phyloP scores from a whole-genome alignment of 2,888 invertebrate species.

The Pachymerium ferrugineum region DNA sequence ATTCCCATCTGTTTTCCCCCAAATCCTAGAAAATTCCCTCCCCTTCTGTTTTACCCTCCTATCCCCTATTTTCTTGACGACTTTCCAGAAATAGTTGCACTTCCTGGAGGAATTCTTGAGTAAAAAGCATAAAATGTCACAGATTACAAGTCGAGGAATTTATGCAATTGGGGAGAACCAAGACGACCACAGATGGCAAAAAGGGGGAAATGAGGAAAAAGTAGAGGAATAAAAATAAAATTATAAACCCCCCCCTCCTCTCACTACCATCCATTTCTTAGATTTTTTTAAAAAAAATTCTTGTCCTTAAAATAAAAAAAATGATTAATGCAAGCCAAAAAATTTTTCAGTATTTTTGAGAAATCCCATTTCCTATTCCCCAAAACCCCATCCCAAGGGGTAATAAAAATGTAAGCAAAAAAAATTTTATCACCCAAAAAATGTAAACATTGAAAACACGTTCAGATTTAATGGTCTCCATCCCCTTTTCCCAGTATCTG shows the following conservation, averaged over 20 bases:
- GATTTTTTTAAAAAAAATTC: no score
- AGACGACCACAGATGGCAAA: background rate
- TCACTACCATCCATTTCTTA: no score
- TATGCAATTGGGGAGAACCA: conserved; percentile 15
- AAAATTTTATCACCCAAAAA: background rate
- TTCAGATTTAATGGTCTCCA: no score
- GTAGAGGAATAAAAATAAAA: background rate
- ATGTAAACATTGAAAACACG: background rate
- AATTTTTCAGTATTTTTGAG: no score
- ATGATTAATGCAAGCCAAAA: no score
- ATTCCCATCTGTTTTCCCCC: conserved; percentile 17
- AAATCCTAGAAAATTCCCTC: background rate
- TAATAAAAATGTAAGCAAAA: no score
- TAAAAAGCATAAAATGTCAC: conserved; percentile 32
- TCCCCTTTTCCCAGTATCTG: no score
- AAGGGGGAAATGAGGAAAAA: background rate
- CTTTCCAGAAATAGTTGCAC: conserved; percentile 18
- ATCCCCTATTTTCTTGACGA: conserved; percentile 10
- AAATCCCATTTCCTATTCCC: no score
- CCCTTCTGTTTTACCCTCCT: conserved; percentile 3
- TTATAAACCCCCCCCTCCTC: background rate
- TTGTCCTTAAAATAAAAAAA: no score
- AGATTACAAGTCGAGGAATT: conserved; percentile 7
- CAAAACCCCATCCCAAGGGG: no score
- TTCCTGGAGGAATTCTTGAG: conserved; percentile 21